phyloP scores from a whole-genome alignment of 1,140 invertebrate genomes.

The Dolichoris vasculosae region DNA sequence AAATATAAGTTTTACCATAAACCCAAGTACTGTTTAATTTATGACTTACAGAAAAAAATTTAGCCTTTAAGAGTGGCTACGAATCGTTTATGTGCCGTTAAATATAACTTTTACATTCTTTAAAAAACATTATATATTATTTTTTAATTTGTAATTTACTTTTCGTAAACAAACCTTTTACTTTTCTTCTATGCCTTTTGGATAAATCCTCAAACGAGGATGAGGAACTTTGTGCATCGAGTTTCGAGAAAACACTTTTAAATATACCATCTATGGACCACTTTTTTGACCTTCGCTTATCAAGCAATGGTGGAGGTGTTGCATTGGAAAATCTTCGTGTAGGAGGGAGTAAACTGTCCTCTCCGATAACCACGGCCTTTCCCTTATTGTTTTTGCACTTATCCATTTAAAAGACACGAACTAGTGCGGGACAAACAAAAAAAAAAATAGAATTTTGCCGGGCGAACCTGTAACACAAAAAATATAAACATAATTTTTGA shows the following conservation, averaged over 20 bases:
- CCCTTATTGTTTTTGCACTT: constrained; percentile 57
- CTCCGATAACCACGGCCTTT: constrained; percentile 14
- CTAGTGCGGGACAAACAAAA: background rate
- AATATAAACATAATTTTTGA: background rate
- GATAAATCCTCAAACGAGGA: constrained; percentile 55
- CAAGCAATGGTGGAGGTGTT: background rate
- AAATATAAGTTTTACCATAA: too few species aligned
- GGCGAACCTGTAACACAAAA: constrained; percentile 9
- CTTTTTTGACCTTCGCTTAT: constrained; percentile 77
- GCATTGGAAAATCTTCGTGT: constrained; percentile 36
- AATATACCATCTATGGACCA: constrained; percentile 85
- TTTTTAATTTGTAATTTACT: background rate
- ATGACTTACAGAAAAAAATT: too few species aligned
- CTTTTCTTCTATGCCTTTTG: constrained; percentile 40
- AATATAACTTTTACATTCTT: too few species aligned
- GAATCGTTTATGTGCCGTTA: too few species aligned
- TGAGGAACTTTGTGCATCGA: constrained; percentile 75
- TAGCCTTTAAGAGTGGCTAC: too few species aligned
- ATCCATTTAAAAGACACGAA: constrained; percentile 53
- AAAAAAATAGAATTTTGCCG: background rate
- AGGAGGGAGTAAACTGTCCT: constrained; percentile 52
- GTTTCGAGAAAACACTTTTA: constrained; percentile 78
- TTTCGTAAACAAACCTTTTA: constrained; percentile 29
- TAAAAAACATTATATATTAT: background rate
- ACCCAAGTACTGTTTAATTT: too few species aligned